Evolutionary conservation across 2,888 invertebrate genomes (phyloP).

Genomic region (Colletes collaris): DNA sequence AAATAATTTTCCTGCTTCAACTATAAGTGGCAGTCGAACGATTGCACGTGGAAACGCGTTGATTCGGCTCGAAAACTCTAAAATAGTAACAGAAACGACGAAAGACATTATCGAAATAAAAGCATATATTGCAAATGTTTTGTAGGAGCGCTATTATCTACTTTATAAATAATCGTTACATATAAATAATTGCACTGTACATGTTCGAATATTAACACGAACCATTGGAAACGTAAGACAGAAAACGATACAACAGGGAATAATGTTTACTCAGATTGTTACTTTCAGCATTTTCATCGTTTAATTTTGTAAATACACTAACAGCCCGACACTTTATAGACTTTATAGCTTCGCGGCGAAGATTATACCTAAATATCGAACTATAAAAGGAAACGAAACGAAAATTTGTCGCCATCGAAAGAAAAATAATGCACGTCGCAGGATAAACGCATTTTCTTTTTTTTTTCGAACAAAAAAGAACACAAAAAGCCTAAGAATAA

Average conservation of each 20-base stretch:
- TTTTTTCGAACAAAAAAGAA: conserved; percentile 7
- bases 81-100: neutral
- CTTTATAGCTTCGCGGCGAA: neutral
- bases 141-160: neutral
- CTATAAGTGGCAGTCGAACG: too few species aligned
- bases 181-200: neutral
- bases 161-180: neutral
- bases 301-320: conserved; percentile 32
- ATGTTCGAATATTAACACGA: neutral
- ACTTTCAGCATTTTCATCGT: conserved; percentile 22
- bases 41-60: neutral
- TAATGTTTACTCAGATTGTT: conserved; percentile 23
- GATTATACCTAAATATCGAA: conserved; percentile 13
- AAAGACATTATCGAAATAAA: neutral
- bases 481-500: conserved; percentile 47
- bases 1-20: neutral
- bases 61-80: neutral
- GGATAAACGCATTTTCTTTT: neutral
- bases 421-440: neutral
- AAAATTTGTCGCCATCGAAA: neutral
- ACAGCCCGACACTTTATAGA: conserved; percentile 16
- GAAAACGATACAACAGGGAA: conserved; percentile 13
- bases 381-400: conserved; percentile 7
- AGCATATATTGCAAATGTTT: neutral
- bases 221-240: neutral